Conservation (phyloP, 2,797 vertebrate species). For the Lophius americanus region DNA sequence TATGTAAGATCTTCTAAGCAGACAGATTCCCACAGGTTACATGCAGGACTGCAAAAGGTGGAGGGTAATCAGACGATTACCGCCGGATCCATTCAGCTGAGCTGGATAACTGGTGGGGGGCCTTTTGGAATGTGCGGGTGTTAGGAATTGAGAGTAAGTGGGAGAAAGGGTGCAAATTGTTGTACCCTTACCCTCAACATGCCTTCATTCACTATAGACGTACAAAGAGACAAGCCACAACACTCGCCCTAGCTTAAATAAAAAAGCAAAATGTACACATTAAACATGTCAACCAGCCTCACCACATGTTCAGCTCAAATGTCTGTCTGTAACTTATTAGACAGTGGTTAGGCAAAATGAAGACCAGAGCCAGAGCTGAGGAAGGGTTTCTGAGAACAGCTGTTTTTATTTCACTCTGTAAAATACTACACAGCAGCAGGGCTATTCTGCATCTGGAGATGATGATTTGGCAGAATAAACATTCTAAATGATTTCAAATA, state of each 20-base stretch:
- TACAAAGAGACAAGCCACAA: constrained; percentile 48
- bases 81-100: constrained; percentile 7
- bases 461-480: constrained; percentile 50
- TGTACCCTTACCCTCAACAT: constrained; percentile 6
- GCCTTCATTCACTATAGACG: constrained; percentile 41
- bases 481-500: constrained; percentile 63
- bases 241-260: constrained; percentile 41
- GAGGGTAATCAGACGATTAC: constrained; percentile 39
- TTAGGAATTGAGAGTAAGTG: neutral
- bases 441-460: constrained; percentile 53
- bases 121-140: constrained; percentile 15
- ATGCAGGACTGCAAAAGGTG: constrained; percentile 16
- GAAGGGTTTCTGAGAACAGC: constrained; percentile 52
- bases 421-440: constrained; percentile 34
- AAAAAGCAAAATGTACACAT: constrained; percentile 57
- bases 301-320: constrained; percentile 63
- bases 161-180: neutral
- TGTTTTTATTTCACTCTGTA: constrained; percentile 63
- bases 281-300: constrained; percentile 44
- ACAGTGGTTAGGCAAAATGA: constrained; percentile 51
- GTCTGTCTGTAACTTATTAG: constrained; percentile 67
- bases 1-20: constrained; percentile 28
- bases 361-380: constrained; percentile 52
- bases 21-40: constrained; percentile 44
- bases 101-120: constrained; percentile 16